These are phyloP conservation scores for Diploptera punctata DNA, from an alignment of 2,888 invertebrate genomes.

Conservation along the genomic window DNA sequence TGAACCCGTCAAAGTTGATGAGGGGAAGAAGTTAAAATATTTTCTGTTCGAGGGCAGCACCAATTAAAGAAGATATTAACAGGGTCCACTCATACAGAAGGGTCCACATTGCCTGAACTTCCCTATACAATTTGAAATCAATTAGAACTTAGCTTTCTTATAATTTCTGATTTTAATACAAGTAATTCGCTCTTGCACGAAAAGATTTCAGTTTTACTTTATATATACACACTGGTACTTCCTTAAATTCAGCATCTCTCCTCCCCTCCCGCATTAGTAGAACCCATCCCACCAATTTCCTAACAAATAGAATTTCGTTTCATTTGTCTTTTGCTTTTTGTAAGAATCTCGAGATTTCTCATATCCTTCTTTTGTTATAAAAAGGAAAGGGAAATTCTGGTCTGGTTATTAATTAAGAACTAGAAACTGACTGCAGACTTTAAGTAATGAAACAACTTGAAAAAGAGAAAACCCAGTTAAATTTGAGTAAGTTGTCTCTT, in stretches of 20 bases:
- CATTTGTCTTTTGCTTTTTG: slow-evolving; percentile 28
- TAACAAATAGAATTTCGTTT: slow-evolving; percentile 28
- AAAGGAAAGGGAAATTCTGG: background rate
- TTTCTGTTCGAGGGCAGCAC: too few relatives aligned
- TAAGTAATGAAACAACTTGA: slow-evolving; percentile 16
- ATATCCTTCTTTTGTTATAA: slow-evolving; percentile 14
- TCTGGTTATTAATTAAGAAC: slow-evolving; percentile 24
- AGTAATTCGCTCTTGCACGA: background rate
- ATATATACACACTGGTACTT: slow-evolving; percentile 18
- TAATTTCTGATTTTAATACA: too few relatives aligned
- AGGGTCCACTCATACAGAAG: too few relatives aligned
- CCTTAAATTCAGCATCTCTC: background rate
- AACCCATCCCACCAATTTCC: slow-evolving; percentile 14
- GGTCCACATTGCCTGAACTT: too few relatives aligned
- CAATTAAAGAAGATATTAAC: too few relatives aligned
- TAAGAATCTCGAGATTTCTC: slow-evolving; percentile 23
- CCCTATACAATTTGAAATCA: too few relatives aligned
- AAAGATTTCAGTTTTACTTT: background rate
- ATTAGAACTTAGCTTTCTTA: too few relatives aligned
- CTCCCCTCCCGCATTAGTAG: background rate
- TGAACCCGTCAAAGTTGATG: too few relatives aligned
- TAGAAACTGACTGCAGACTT: slow-evolving; percentile 1
- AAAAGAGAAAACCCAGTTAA: background rate
- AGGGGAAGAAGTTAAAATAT: too few relatives aligned
- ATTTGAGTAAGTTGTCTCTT: background rate